Evolutionary conservation across 2,113 vertebrate species (phyloP), one percentile per base, ranked within the genome.

Genomic region (Pao palembangensis): DNA sequence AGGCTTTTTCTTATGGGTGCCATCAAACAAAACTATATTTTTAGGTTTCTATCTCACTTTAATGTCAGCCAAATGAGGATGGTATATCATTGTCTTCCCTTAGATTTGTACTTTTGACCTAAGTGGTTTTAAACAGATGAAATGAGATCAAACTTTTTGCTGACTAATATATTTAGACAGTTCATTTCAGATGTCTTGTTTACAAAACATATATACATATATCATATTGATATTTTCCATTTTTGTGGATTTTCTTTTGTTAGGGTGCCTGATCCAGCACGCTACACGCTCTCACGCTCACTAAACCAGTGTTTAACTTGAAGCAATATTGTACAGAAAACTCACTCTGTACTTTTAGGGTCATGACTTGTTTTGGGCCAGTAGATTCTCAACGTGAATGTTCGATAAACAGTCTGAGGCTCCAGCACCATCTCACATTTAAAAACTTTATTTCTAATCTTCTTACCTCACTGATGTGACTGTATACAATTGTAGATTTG

Each of bases 171-270:
- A 55, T 76, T 83, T 79, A 48, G 52, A 69, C 69, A 55, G 68
- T 63, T 70, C 54, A 79, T 89, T 64, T 83, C 79, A 58, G 78
- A 82, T 62, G 75, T 90, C 61, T 72, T 81, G 71, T 83, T 84
- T 80, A 75, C 68, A 71, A 87, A 88, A 77, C 83, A 62, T 79
- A 71, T 74, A 67, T 76, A 80, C 81, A 87, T 90, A 91, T 92
- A 92, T 92, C 91, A 92, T 90, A 92, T 92, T 92, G 91, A 92
- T 92, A 91, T 91, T 90, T 88, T 78, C 81, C 81, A 80, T 76
- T 67, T 71, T 69, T 91, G 83, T 88, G 83, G 71, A 76, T 79
- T 80, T 85, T 47, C 14, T 81, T 86, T 79, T 78, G 68, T 38
- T 38, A 38, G 4, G 34, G 34, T 38, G 34, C 34, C 34, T 38